These are phyloP conservation scores for Pheosia tremula DNA, from an alignment of 2,888 invertebrate species.

Conservation along the genomic window DNA sequence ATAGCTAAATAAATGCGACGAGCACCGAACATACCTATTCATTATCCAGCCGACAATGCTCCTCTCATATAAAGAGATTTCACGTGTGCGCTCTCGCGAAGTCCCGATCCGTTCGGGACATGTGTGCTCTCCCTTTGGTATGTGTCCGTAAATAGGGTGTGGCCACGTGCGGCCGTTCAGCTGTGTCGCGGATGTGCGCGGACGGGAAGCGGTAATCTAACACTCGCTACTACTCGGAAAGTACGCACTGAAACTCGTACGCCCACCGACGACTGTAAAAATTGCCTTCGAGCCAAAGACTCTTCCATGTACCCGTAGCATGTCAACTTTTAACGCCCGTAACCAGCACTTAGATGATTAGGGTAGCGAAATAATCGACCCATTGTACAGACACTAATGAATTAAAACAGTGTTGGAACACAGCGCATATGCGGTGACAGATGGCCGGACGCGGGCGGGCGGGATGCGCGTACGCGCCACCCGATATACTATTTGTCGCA, in stretches of 20 bases:
- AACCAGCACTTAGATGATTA: slow-evolving; percentile 48
- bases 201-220: slow-evolving; percentile 82
- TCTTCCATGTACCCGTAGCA: background rate
- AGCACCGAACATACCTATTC: slow-evolving; percentile 76
- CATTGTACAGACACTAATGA: slow-evolving; percentile 74
- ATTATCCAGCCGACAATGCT: slow-evolving; percentile 80
- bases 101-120: slow-evolving; percentile 83
- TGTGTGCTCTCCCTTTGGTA: slow-evolving; percentile 81
- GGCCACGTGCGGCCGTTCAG: slow-evolving; percentile 83
- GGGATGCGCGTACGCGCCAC: slow-evolving; percentile 69
- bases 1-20: slow-evolving; percentile 83
- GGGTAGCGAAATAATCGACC: slow-evolving; percentile 60
- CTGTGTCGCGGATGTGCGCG: slow-evolving; percentile 80
- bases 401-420: slow-evolving; percentile 79
- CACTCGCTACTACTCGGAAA: slow-evolving; percentile 71
- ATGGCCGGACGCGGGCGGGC: slow-evolving; percentile 77
- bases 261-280: slow-evolving; percentile 25
- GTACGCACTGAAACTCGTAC: slow-evolving; percentile 52
- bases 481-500: slow-evolving; percentile 72
- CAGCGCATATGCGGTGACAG: slow-evolving; percentile 79
- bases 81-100: slow-evolving; percentile 81
- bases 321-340: background rate
- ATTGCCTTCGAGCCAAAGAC: slow-evolving; percentile 4
- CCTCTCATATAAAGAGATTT: slow-evolving; percentile 83
- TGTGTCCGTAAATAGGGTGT: slow-evolving; percentile 84